Conservation (phyloP, 2,113 vertebrate genomes). For the Campylomormyrus numenius region DNA sequence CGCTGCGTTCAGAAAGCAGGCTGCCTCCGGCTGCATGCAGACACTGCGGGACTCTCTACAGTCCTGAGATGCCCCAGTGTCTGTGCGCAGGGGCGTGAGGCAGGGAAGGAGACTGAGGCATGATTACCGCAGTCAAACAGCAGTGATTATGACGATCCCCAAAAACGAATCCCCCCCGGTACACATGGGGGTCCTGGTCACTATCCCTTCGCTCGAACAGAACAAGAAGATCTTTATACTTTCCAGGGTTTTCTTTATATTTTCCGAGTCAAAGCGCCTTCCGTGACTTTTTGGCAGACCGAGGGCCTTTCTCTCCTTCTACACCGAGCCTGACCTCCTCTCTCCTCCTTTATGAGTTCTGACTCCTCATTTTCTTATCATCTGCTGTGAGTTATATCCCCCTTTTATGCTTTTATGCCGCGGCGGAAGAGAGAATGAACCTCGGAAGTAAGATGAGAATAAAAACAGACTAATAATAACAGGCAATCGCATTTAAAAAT, state of each 20-base stretch:
- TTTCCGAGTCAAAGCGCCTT: neutral
- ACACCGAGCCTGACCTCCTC: neutral
- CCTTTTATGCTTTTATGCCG: neutral
- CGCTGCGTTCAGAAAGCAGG: neutral
- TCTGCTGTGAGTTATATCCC: neutral
- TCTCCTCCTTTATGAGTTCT: neutral
- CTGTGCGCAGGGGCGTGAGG: neutral
- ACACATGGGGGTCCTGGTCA: neutral
- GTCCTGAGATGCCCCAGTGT: neutral
- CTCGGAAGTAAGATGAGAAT: neutral
- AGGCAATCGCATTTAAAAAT: neutral
- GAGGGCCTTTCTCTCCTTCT: neutral
- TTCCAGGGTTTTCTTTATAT: neutral
- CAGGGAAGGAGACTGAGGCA: neutral
- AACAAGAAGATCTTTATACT: neutral
- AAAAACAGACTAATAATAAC: neutral
- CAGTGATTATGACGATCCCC: neutral
- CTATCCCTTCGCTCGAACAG: neutral
- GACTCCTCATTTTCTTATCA: neutral
- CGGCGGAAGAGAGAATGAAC: neutral
- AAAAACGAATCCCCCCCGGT: neutral
- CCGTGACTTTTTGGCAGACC: neutral
- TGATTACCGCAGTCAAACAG: neutral
- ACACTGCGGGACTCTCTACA: neutral
- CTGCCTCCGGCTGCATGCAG: neutral